A percentile compares a stretch with the other conserved stretches of the same genome.
phyloP scores from a whole-genome alignment of 2,888 invertebrate genomes.

The Odontothrips loti region DNA sequence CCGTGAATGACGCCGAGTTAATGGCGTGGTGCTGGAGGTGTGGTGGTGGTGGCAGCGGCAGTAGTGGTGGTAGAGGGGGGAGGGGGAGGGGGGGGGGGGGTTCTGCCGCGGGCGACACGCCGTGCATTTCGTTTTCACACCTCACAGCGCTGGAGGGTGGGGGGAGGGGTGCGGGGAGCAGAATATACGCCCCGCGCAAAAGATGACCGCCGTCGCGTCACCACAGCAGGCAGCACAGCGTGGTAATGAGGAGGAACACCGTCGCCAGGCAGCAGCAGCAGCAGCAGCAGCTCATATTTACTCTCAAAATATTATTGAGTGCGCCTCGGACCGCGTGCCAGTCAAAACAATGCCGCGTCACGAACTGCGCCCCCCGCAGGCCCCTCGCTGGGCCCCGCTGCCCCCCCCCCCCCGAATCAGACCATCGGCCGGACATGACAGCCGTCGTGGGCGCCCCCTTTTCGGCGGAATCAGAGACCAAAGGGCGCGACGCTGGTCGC shows the following conservation, averaged over 20 bases:
- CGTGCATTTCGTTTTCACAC: slow-evolving; percentile 30
- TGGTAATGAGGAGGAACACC: no score
- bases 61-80: not conserved
- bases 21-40: not conserved
- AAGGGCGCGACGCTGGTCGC: no score
- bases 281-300: not conserved
- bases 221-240: no score
- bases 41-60: not conserved
- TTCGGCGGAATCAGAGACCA: no score
- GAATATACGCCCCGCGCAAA: no score
- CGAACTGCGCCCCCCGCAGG: not conserved
- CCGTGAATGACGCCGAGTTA: slow-evolving; percentile 11
- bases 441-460: not conserved
- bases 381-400: not conserved
- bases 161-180: no score
- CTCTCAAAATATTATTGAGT: not conserved
- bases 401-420: not conserved
- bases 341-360: slow-evolving; percentile 19
- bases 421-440: not conserved
- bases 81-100: not conserved
- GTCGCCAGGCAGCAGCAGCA: no score
- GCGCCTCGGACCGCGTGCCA: not conserved
- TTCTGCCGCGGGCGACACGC: not conserved
- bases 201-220: no score
- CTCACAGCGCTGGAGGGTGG: not conserved